Conservation (phyloP, 2,113 vertebrate species). For the Willisornis vidua region DNA sequence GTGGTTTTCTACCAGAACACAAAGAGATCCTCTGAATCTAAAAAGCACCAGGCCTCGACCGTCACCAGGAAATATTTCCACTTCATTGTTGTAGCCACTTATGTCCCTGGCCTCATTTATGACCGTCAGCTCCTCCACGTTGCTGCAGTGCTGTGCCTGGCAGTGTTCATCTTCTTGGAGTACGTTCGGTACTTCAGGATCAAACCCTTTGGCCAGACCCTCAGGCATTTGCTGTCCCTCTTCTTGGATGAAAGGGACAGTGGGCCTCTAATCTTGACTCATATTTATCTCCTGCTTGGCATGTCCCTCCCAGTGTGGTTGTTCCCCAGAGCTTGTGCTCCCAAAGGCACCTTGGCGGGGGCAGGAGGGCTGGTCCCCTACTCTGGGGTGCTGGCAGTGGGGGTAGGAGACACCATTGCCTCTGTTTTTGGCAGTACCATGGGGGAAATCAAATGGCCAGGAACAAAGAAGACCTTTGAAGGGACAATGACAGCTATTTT, state of each 20-base stretch:
- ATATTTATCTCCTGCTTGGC: constrained; percentile 94
- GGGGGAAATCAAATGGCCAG: constrained; percentile 95
- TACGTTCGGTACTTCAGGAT: constrained; percentile 93
- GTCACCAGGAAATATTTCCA: constrained; percentile 94
- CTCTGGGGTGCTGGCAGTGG: constrained; percentile 91
- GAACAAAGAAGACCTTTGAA: constrained; percentile 96
- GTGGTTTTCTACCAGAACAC: constrained; percentile 92
- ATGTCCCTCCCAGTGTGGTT: constrained; percentile 95
- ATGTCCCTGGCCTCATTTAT: constrained; percentile 88
- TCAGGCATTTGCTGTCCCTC: constrained; percentile 86
- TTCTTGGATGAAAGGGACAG: constrained; percentile 96
- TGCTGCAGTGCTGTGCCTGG: constrained; percentile 87
- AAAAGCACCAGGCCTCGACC: constrained; percentile 91
- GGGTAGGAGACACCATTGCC: constrained; percentile 92
- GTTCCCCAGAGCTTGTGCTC: constrained; percentile 86
- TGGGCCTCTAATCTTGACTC: constrained; percentile 94
- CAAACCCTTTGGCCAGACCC: constrained; percentile 86
- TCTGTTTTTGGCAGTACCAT: constrained; percentile 91
- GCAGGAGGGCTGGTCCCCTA: constrained; percentile 90
- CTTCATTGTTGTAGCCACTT: constrained; percentile 91
- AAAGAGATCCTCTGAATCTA: constrained; percentile 83
- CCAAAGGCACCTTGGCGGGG: constrained; percentile 81
- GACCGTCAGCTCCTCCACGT: constrained; percentile 89
- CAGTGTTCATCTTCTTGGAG: constrained; percentile 88
- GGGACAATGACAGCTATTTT: constrained; percentile 94